phyloP scores from a whole-genome alignment of 2,797 vertebrate species.

The Monodelphis domestica region DNA sequence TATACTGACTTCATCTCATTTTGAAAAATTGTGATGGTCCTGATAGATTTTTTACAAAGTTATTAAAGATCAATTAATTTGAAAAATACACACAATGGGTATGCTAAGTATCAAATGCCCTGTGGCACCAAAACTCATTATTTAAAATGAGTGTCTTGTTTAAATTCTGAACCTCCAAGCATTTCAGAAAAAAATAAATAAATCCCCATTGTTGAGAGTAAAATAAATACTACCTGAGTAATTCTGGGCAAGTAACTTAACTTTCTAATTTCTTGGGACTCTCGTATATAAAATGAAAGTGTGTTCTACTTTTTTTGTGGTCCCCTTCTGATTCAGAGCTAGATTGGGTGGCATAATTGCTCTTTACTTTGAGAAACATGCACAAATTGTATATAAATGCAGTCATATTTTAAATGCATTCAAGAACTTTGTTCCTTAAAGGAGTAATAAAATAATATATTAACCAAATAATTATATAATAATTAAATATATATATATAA shows the following conservation, averaged over 20 bases:
- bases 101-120: constrained; percentile 58
- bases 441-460: not conserved
- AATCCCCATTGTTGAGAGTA: not conserved
- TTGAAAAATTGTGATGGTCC: constrained; percentile 63
- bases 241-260: not conserved
- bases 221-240: not conserved
- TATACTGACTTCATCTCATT: constrained; percentile 51
- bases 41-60: constrained; percentile 74
- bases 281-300: not conserved
- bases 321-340: no score
- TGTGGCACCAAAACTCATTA: constrained; percentile 53
- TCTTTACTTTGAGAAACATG: not conserved
- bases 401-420: not conserved
- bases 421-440: not conserved
- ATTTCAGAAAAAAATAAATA: constrained; percentile 36
- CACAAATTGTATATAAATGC: not conserved
- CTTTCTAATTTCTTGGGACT: not conserved
- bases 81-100: constrained; percentile 72
- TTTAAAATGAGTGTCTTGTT: constrained; percentile 6
- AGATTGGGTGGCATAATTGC: not conserved
- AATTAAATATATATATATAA: no score
- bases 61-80: constrained; percentile 78
- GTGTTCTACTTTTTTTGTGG: not conserved
- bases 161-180: constrained; percentile 53
- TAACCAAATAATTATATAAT: no score